Conservation (phyloP, 2,797 vertebrate species). For the Anguilla megastoma region DNA sequence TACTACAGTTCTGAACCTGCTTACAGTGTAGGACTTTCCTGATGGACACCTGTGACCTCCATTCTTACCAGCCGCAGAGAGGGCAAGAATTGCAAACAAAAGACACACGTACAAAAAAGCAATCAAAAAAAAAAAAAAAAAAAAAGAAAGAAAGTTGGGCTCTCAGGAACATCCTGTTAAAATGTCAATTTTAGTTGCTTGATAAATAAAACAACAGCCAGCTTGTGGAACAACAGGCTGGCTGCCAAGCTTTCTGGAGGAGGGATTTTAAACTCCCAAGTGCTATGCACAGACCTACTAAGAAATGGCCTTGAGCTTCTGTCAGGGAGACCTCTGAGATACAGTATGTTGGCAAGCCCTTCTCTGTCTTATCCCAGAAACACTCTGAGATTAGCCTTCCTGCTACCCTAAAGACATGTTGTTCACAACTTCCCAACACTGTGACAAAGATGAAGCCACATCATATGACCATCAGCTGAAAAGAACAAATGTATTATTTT, state of each 20-base stretch:
- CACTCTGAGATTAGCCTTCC: background rate
- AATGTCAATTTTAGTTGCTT: slow-evolving; percentile 25
- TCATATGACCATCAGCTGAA: slow-evolving; percentile 8
- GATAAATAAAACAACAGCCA: slow-evolving; percentile 28
- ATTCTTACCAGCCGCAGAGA: background rate
- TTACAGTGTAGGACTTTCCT: background rate
- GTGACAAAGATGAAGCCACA: background rate
- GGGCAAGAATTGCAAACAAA: background rate
- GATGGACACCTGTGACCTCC: background rate
- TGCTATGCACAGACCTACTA: background rate
- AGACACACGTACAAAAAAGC: background rate
- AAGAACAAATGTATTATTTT: background rate
- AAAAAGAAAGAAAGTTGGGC: background rate
- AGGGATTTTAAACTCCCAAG: slow-evolving; percentile 24
- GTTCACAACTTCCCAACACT: background rate
- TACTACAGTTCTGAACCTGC: background rate
- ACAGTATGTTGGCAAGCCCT: background rate
- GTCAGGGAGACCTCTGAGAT: slow-evolving; percentile 11
- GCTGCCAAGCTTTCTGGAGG: background rate
- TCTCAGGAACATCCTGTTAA: slow-evolving; percentile 18
- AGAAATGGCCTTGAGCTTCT: slow-evolving; percentile 10
- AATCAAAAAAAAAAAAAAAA: background rate
- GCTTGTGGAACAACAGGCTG: slow-evolving; percentile 1
- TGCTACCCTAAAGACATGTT: background rate
- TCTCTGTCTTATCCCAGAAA: background rate